Base-by-base conservation (phyloP, 92 coral and sea anemone genomes). In the Heteractis magnifica region DNA sequence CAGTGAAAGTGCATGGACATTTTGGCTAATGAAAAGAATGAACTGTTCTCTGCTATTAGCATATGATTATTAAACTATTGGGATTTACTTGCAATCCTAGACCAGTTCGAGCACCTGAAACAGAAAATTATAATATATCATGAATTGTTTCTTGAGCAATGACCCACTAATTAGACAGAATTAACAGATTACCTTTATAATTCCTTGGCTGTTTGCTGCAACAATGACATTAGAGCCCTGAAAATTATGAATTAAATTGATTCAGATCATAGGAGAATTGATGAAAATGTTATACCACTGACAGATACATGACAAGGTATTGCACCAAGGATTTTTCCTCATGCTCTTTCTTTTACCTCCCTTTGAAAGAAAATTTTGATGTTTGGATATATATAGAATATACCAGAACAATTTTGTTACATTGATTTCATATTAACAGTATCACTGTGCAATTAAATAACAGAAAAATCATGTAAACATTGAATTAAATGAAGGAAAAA, bases 191-290 rank as follows among this genome's bases (percentile, higher is more conserved):
- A 93, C 98, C 98, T 95, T 95, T 12, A 95, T 95, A 52, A 97
- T 95, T 76, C 98, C 98, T 85, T 95, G 98, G 82, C 98, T 95
- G 76, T 95, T 95, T 49, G 98, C 98, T 6, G 98, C 98, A 7
- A 95, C 98, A 74, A 95, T 86, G 21, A 95, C 98, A 86, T 95
- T 95, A 10, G 98, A 95, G 3, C 98, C 98, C 98, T 95, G 89
- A 59, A 65, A 72, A 16, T 2, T 21, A 49, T 56, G 44, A 34
- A 34, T 34, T 34, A 2, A 34, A 34, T 34, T 34, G 15, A 58
- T 20, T 0, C 19, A 13, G 10, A 18, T 56, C 18, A 41, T 72
- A 52, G 34, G 20, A 80, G 76, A 64, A 11, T 56, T 10, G 82
- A n/a, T 11, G 5, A 11, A 56, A 56, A 56, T 12, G 62, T 56